phyloP scores from a whole-genome alignment of 2,797 vertebrate genomes.

The Bovichtus variegatus region DNA sequence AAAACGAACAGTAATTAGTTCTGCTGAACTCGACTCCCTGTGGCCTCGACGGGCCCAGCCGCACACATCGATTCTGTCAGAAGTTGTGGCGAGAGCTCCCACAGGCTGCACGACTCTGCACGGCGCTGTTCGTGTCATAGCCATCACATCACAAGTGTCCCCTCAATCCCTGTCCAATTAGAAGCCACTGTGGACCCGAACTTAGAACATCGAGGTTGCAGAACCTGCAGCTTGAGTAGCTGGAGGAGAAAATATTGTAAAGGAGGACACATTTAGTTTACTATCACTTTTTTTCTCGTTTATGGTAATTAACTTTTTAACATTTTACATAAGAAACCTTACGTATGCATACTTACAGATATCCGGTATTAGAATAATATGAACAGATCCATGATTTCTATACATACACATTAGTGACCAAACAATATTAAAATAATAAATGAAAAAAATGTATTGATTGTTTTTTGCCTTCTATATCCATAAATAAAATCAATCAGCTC shows the following conservation, averaged over 20 bases:
- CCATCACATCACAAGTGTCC: slow-evolving; percentile 64
- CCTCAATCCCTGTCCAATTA: slow-evolving; percentile 72
- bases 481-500: too few species aligned
- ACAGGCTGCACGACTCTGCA: slow-evolving; percentile 18
- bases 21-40: slow-evolving; percentile 52
- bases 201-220: slow-evolving; percentile 30
- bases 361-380: too few species aligned
- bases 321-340: too few species aligned
- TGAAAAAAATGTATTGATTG: too few species aligned
- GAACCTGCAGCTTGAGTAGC: slow-evolving; percentile 5
- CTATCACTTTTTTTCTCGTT: too few species aligned
- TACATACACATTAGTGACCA: too few species aligned
- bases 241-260: slow-evolving; percentile 3
- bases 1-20: slow-evolving; percentile 71
- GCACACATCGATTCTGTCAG: slow-evolving; percentile 66
- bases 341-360: too few species aligned
- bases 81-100: slow-evolving; percentile 53
- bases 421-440: too few species aligned
- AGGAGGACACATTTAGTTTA: not conserved
- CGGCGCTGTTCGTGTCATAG: slow-evolving; percentile 50
- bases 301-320: too few species aligned
- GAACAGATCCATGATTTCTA: too few species aligned
- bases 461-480: too few species aligned
- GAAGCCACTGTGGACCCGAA: slow-evolving; percentile 27
- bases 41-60: slow-evolving; percentile 29